These are phyloP conservation scores for Lamellibrachia satsuma DNA, from an alignment of 2,888 invertebrate genomes.

Conservation along the genomic window DNA sequence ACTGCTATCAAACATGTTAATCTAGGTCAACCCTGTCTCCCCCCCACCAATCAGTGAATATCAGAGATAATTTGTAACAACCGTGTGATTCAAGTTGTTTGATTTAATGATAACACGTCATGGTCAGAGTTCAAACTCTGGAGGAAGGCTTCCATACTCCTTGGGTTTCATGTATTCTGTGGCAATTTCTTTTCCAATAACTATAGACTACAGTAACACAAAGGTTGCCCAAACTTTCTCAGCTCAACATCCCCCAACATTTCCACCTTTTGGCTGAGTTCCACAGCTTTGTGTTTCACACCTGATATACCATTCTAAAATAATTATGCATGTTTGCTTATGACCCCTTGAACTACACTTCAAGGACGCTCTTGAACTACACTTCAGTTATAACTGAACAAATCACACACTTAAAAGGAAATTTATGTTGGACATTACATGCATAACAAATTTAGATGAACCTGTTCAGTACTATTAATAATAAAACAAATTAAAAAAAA, in stretches of 20 bases:
- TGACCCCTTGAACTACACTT: too few relatives aligned
- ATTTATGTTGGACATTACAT: too few relatives aligned
- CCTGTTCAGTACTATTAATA: too few relatives aligned
- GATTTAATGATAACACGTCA: neutral
- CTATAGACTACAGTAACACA: neutral
- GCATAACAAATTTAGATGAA: too few relatives aligned
- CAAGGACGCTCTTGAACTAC: too few relatives aligned
- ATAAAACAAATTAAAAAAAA: too few relatives aligned
- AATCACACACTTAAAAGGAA: too few relatives aligned
- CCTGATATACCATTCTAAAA: too few relatives aligned
- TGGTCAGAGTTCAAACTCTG: conserved; percentile 13
- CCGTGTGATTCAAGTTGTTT: conserved; percentile 10
- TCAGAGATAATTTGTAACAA: conserved; percentile 4
- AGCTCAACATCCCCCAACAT: neutral
- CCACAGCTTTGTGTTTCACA: neutral
- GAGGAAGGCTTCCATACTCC: neutral
- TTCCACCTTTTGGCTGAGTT: neutral
- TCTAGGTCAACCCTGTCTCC: neutral
- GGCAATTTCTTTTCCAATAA: neutral
- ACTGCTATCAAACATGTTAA: neutral
- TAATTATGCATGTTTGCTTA: too few relatives aligned
- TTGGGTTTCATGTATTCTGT: neutral
- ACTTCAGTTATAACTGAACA: too few relatives aligned
- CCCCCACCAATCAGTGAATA: neutral
- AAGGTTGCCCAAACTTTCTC: neutral